Evolutionary conservation across 2,797 vertebrate species (phyloP), one percentile per base, ranked within the genome.

Genomic region (Kryptopterus vitreolus): DNA sequence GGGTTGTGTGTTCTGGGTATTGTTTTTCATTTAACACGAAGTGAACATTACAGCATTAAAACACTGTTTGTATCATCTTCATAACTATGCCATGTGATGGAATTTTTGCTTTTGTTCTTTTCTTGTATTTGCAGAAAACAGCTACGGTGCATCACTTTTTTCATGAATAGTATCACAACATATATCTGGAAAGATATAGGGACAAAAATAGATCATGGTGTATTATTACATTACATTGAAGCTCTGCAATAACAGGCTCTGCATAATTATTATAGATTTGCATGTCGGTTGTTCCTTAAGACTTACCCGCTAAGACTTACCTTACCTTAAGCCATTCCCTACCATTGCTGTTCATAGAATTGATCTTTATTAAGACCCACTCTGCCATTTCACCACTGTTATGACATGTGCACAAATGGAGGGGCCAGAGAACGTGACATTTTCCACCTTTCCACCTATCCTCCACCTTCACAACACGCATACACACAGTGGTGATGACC

Each of bases 401-500:
- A 15, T n/a, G 80, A 71, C 3, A 33, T n/a, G 80, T 80, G 73
- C 61, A 52, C 31, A 66, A 55, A 52, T 15, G n/a, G 31, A 85
- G 68, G 38, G 31, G 59, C 68, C 18, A 63, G 59, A 24, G 26
- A 62, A 29, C 48, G 73, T 74, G 72, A 50, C 58, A 59, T 75
- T 52, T 78, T 78, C 55, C 63, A 82, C 13, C 62, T 48, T 22
- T 35, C 1, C 26, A 35, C 69, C 31, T n/a, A n/a, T 68, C 61
- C 70, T 69, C 58, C 26, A 29, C 52, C 50, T 72, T 55, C 18
- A 26, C 11, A 20, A 9, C 15, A 7, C 16, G 24, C 20, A 57
- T 65, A 61, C 62, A 62, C 80, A 73, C 33, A 74, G 33, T 58
- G 18, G 79, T 84, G 85, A 87, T 88, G 82, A 81, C 90, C 85